Conservation (phyloP, 2,113 vertebrate species). For the Corvus moneduloides region DNA sequence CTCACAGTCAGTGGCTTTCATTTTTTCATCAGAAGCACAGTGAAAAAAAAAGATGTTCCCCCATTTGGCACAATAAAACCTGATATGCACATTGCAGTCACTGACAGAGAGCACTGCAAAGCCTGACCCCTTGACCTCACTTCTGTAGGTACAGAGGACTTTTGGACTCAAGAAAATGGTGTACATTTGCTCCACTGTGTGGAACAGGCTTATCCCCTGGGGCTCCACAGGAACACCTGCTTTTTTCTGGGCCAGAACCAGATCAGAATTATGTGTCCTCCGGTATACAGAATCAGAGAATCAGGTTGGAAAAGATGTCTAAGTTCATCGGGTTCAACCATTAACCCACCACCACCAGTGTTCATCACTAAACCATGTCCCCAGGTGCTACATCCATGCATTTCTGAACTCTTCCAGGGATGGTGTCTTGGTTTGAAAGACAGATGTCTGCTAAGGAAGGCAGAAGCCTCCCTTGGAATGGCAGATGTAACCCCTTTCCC, state of each 20-base stretch:
- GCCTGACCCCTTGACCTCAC: not conserved
- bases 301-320: not conserved
- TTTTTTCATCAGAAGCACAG: not conserved
- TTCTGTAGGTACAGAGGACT: not conserved
- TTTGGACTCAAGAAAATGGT: not conserved
- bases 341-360: not conserved
- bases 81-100: not conserved
- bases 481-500: too few relatives aligned
- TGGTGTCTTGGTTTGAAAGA: too few relatives aligned
- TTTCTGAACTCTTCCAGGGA: not conserved
- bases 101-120: not conserved
- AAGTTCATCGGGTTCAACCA: rapidly evolving
- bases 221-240: not conserved
- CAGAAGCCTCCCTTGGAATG: too few relatives aligned
- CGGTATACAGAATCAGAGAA: not conserved
- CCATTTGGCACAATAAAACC: not conserved
- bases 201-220: not conserved
- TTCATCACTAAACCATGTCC: not conserved
- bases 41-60: not conserved
- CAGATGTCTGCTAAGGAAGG: too few relatives aligned
- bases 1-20: not conserved
- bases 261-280: not conserved
- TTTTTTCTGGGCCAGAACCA: not conserved
- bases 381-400: not conserved
- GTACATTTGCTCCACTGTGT: not conserved